A percentile compares a stretch with the other conserved stretches of the same genome.
phyloP scores from a whole-genome alignment of 2,888 invertebrate species.

The Nomada ruficornis region DNA sequence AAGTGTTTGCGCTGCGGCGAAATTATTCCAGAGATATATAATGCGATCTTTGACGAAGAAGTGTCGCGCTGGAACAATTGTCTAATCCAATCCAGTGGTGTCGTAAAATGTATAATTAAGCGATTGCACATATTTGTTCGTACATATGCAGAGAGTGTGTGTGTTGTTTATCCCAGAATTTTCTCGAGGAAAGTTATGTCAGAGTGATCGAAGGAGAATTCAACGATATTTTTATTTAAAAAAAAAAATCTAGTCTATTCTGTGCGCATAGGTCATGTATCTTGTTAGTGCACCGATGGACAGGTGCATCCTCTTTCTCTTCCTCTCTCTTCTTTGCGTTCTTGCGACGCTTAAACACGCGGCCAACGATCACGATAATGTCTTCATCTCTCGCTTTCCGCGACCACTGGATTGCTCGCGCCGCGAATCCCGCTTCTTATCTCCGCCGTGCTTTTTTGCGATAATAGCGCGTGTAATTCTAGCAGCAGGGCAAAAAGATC shows the following conservation, averaged over 20 bases:
- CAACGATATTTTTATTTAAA: neutral
- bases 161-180: neutral
- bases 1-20: neutral
- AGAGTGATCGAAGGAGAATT: neutral
- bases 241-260: conserved; percentile 9
- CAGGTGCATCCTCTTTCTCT: conserved; percentile 39
- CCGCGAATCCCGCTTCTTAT: conserved; percentile 56
- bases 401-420: conserved; percentile 52
- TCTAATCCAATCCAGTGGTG: too few species aligned
- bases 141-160: neutral
- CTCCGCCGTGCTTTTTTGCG: conserved; percentile 48
- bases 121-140: neutral
- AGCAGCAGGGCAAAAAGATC: conserved; percentile 36
- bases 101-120: too few species aligned
- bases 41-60: too few species aligned
- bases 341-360: conserved; percentile 62
- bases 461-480: conserved; percentile 55
- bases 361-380: conserved; percentile 67
- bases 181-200: neutral
- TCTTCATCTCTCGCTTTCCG: conserved; percentile 67
- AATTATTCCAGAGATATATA: too few species aligned
- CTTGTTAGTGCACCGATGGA: conserved; percentile 42
- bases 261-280: conserved; percentile 24
- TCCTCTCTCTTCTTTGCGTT: conserved; percentile 49
- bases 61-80: too few species aligned